Percentiles rank a stretch among this genome's conserved stretches.
These are phyloP conservation scores for Phlogophora meticulosa DNA, from an alignment of 2,888 invertebrate genomes.

Conservation along the genomic window DNA sequence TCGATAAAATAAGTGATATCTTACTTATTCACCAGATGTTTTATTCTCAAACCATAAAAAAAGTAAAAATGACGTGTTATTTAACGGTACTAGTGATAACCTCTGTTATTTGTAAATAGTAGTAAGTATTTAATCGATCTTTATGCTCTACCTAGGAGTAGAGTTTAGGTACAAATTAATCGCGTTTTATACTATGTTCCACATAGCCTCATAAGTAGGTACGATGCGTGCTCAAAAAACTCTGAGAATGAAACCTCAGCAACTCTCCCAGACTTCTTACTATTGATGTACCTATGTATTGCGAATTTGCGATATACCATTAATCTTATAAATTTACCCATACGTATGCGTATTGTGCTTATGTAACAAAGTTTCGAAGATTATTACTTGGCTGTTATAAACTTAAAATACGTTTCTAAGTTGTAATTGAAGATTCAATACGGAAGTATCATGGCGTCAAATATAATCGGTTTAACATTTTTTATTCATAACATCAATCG, in stretches of 20 bases:
- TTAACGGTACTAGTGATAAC: no score
- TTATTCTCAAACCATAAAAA: no score
- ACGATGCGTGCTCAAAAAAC: slow-evolving; percentile 5
- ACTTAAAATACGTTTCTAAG: background rate
- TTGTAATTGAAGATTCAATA: slow-evolving; percentile 19
- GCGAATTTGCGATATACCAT: no score
- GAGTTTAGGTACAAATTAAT: no score
- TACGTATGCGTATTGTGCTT: no score
- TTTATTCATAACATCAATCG: slow-evolving; percentile 12
- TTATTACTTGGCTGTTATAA: background rate
- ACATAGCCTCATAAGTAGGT: background rate
- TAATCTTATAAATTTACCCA: no score
- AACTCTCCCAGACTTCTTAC: slow-evolving; percentile 30
- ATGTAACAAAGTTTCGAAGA: background rate
- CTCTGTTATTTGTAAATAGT: no score
- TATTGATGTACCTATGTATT: background rate
- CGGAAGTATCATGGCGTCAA: slow-evolving; percentile 1
- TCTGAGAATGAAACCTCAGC: slow-evolving; percentile 32
- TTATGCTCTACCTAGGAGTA: no score
- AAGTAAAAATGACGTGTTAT: no score
- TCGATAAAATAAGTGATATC: no score
- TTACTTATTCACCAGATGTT: no score
- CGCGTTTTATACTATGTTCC: background rate
- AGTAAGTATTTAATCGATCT: no score
- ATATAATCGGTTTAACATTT: slow-evolving; percentile 2